Evolutionary conservation across 2,888 invertebrate species (phyloP), one percentile per base, ranked within the genome.

Genomic region (Agrochola lychnidis): DNA sequence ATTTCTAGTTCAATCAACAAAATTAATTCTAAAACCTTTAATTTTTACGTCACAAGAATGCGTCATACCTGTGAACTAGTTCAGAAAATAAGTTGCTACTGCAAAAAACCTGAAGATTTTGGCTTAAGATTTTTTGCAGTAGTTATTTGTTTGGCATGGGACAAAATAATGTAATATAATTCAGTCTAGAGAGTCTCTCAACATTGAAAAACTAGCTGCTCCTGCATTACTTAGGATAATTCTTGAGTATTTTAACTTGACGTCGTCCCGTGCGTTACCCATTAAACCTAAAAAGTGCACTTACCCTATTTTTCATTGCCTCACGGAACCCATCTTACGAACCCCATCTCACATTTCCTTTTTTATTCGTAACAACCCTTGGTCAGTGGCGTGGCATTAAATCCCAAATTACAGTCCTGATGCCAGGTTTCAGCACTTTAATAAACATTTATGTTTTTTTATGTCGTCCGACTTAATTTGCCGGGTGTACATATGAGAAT

Each of bases 401-500:
- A 87, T 88, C 70, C 81, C 84, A 88, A 89, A 89, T 89, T 88
- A 89, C 86, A 89, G 82, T 67, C 86, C 78, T 84, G 82, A 88
- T 88, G 87, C 76, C 88, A 87, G 87, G 84, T 87, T 89, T 89
- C 89, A 88, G 88, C 76, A 84, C 88, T 88, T 86, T 89, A 89
- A 89, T 89, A 89, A 88, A 89, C 88, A 88, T 89, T 88, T 86
- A 88, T 89, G 86, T 87, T 87, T 87, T 36, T 88, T 89, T 88
- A 89, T 81, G 85, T 71, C 73, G 73, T 70, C 81, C 59, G 76
- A 85, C 87, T 89, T 88, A 89, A 89, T 88, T 88, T 88, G 78
- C 81, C 25, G 78, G 83, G 80, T 88, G 81, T 87, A 77, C 79
- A 81, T 79, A 81, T 78, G 89, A 88, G 82, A 82, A 85, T 83